A percentile compares a stretch with the other conserved stretches of the same genome.
phyloP scores from a whole-genome alignment of 2,888 invertebrate genomes.

The Acrocyrtus sp. region DNA sequence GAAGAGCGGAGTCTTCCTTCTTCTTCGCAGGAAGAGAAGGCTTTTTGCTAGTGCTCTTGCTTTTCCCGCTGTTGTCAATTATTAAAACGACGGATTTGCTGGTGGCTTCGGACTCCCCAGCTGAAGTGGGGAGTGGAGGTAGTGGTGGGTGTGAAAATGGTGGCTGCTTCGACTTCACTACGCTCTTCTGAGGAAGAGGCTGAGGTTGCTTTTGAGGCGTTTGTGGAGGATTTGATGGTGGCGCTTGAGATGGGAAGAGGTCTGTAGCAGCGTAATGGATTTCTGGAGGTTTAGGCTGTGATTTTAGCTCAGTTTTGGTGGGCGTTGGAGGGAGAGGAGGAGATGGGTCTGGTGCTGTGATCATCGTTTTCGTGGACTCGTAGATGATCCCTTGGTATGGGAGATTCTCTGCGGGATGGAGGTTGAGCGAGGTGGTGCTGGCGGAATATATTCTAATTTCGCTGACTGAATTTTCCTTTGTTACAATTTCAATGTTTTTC shows the following conservation, averaged over 20 bases:
- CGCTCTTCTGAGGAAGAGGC: constrained; percentile 49
- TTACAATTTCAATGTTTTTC: constrained; percentile 61
- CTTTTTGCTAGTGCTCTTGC: constrained; percentile 4
- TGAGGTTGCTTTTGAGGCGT: constrained; percentile 4
- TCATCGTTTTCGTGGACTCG: constrained; percentile 38
- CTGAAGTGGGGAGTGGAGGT: constrained; percentile 11
- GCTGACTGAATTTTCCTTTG: constrained; percentile 62
- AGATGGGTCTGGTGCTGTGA: constrained; percentile 9
- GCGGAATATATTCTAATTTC: constrained; percentile 62
- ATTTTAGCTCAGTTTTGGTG: constrained; percentile 11
- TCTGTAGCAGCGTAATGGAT: constrained; percentile 62
- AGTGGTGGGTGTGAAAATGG: constrained; percentile 29
- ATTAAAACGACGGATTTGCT: constrained; percentile 59
- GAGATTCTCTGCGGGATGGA: constrained; percentile 10
- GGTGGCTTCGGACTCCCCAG: neutral
- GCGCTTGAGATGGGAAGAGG: constrained; percentile 28
- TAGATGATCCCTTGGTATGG: constrained; percentile 47
- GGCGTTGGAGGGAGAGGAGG: constrained; percentile 1
- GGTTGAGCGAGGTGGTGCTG: neutral
- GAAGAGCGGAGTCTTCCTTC: constrained; percentile 26
- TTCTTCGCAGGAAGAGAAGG: constrained; percentile 2
- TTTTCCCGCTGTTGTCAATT: constrained; percentile 52
- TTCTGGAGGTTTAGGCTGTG: constrained; percentile 32
- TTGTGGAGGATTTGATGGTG: constrained; percentile 24
- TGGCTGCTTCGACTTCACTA: too few relatives aligned